These are phyloP conservation scores for Paedocypris micromegethes DNA, from an alignment of 2,797 vertebrate species.

Conservation along the genomic window DNA sequence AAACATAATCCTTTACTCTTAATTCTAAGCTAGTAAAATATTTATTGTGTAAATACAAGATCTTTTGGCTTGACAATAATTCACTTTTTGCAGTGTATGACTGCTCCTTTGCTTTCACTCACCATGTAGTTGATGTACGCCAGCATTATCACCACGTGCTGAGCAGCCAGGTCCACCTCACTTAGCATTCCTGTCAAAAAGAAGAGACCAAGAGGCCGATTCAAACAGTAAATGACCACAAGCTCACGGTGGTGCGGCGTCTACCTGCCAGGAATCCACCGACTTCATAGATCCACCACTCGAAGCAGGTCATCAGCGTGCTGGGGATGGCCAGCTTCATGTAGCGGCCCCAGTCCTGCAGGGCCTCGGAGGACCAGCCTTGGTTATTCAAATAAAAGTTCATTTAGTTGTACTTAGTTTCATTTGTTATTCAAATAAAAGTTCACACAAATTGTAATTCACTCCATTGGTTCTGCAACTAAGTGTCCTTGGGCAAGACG, in stretches of 20 bases:
- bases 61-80: no score
- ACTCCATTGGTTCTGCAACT: no score
- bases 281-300: conserved; percentile 92
- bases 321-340: conserved; percentile 83
- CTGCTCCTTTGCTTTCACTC: conserved; percentile 16
- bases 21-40: no score
- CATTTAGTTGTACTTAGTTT: no score
- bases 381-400: no score
- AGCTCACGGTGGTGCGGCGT: neutral
- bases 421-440: no score
- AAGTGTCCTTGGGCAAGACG: no score
- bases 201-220: neutral
- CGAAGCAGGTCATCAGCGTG: conserved; percentile 85
- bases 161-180: conserved; percentile 78
- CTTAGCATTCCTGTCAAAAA: conserved; percentile 72
- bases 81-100: no score
- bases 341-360: conserved; percentile 85
- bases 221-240: neutral
- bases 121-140: conserved; percentile 78
- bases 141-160: conserved; percentile 75
- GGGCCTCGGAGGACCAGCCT: conserved; percentile 85
- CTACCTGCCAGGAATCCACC: conserved; percentile 86
- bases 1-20: no score
- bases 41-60: no score
- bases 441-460: no score